Conservation (phyloP, 2,113 vertebrate species). For the Manacus vitellinus region DNA sequence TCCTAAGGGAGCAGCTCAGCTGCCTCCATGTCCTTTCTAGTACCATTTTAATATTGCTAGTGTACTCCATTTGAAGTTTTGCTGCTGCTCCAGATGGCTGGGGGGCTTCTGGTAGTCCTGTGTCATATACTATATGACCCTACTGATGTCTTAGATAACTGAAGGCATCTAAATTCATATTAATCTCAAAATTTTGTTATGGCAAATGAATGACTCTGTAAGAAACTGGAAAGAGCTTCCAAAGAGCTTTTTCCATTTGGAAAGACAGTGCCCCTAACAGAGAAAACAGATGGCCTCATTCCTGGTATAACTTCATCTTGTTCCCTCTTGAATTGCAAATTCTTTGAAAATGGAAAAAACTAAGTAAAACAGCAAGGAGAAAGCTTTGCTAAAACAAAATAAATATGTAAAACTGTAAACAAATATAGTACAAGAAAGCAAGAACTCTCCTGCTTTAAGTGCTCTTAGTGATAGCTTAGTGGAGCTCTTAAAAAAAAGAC, state of each 20-base stretch:
- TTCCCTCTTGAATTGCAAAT: neutral
- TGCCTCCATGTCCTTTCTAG: neutral
- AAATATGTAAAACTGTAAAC: neutral
- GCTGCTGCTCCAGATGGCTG: neutral
- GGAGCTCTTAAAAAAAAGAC: neutral
- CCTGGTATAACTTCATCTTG: neutral
- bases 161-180: neutral
- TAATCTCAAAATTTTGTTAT: neutral
- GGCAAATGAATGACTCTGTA: accelerated
- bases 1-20: neutral
- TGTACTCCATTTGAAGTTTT: neutral
- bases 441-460: neutral
- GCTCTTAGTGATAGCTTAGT: neutral
- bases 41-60: neutral
- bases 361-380: neutral
- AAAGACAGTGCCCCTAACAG: neutral
- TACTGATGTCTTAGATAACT: neutral
- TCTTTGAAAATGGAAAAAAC: neutral
- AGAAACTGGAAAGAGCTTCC: neutral
- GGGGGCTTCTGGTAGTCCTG: neutral
- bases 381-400: neutral
- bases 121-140: neutral
- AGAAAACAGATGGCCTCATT: neutral
- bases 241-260: neutral
- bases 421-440: neutral